Conservation (phyloP, 2,797 vertebrate species). For the Xerus rutilus region DNA sequence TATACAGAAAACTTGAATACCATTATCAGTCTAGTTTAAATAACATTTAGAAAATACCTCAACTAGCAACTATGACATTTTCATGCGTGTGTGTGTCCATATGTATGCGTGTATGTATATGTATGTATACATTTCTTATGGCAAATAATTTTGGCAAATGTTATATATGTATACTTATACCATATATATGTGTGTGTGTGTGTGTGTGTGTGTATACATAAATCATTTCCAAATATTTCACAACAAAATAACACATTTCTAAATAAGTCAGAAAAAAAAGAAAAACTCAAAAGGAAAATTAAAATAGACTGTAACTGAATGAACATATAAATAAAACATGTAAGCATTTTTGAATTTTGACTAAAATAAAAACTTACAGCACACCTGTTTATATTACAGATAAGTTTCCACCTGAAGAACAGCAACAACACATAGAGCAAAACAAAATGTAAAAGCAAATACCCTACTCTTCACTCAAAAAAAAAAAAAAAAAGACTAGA, state of each 20-base stretch:
- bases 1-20: background rate
- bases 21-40: background rate
- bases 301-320: background rate
- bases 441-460: background rate
- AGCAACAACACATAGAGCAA: background rate
- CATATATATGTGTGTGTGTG: too few species aligned
- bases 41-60: background rate
- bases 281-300: background rate
- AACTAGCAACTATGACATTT: background rate
- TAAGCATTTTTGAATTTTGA: background rate
- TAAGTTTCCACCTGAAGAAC: background rate
- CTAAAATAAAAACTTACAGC: background rate
- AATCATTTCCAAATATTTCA: background rate
- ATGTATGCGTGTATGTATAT: too few species aligned
- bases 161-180: too few species aligned
- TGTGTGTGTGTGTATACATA: too few species aligned
- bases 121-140: too few species aligned
- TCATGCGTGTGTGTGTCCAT: too few species aligned
- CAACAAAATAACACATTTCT: background rate
- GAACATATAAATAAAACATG: background rate
- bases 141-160: too few species aligned
- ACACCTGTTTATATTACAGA: background rate
- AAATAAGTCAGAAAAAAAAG: background rate
- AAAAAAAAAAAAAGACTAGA: background rate
- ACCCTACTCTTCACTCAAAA: accelerated